phyloP scores from a whole-genome alignment of 2,113 vertebrate genomes.

The Meles meles region DNA sequence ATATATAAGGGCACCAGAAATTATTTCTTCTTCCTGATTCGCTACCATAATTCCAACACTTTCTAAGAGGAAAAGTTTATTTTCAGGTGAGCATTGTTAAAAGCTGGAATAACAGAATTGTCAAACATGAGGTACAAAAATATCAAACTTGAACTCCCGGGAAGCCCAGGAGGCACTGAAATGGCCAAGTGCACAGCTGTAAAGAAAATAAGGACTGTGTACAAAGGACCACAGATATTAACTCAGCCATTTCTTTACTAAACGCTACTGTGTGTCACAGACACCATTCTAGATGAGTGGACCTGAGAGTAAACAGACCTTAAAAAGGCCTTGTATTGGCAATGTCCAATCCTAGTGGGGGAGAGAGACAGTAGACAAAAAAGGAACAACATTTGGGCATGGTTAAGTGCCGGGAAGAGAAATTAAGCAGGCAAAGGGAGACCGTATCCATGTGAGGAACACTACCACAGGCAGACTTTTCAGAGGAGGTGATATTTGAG shows the following conservation, averaged over 20 bases:
- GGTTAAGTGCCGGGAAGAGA: background rate
- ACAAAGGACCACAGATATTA: background rate
- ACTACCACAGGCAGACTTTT: background rate
- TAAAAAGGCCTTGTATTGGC: background rate
- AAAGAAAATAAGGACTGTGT: background rate
- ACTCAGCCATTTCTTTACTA: background rate
- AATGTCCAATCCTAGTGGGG: background rate
- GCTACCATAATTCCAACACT: background rate
- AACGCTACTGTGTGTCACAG: background rate
- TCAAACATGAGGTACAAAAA: background rate
- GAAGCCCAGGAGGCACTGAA: background rate
- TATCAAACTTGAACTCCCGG: background rate
- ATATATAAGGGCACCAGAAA: background rate
- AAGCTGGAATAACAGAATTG: background rate
- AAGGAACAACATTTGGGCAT: background rate
- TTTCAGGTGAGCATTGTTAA: background rate
- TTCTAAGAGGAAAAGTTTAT: background rate
- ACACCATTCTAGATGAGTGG: background rate
- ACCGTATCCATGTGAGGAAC: rapidly evolving
- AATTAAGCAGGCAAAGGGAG: background rate
- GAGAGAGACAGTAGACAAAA: background rate
- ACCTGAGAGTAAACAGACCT: background rate
- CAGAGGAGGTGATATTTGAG: background rate
- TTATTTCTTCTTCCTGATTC: background rate
- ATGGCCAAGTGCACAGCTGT: background rate